phyloP scores from a whole-genome alignment of 2,797 vertebrate genomes.

The Lutjanus campechanus region DNA sequence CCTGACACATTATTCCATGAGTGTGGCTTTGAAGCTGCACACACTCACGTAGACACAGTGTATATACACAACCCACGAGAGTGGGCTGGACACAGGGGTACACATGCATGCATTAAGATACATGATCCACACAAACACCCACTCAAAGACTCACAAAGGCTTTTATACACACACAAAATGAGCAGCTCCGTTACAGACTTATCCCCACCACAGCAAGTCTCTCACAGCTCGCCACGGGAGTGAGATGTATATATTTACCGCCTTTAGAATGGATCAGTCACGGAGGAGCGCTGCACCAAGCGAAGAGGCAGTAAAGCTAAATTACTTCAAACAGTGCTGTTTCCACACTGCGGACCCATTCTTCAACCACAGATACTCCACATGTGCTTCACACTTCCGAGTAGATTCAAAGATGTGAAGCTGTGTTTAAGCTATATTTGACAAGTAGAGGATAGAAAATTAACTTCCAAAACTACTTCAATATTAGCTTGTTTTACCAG shows the following conservation, averaged over 20 bases:
- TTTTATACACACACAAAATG: conserved; percentile 21
- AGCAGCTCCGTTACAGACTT: conserved; percentile 29
- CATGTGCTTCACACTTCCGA: neutral
- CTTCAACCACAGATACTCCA: conserved; percentile 2
- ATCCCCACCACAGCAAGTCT: conserved; percentile 7
- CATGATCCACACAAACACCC: conserved; percentile 4
- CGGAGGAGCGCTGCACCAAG: conserved; percentile 10
- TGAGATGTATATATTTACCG: conserved; percentile 47
- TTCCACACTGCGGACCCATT: conserved; percentile 35
- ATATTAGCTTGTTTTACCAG: too few relatives aligned
- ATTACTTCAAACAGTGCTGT: conserved; percentile 32
- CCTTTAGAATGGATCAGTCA: conserved; percentile 54
- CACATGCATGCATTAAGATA: conserved; percentile 23
- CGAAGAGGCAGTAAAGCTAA: conserved; percentile 16
- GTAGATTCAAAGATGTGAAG: conserved; percentile 13
- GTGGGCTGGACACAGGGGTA: neutral
- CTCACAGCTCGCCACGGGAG: conserved; percentile 28
- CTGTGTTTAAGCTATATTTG: neutral
- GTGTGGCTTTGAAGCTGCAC: conserved; percentile 36
- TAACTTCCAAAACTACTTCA: too few relatives aligned
- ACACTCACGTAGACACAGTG: neutral
- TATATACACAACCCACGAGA: neutral
- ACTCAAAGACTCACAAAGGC: conserved; percentile 8
- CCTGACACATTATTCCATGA: conserved; percentile 34
- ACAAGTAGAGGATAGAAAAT: too few relatives aligned